A percentile compares a stretch with the other conserved stretches of the same genome.
phyloP scores from a whole-genome alignment of 2,113 vertebrate genomes.

The Catharus bicknelli region DNA sequence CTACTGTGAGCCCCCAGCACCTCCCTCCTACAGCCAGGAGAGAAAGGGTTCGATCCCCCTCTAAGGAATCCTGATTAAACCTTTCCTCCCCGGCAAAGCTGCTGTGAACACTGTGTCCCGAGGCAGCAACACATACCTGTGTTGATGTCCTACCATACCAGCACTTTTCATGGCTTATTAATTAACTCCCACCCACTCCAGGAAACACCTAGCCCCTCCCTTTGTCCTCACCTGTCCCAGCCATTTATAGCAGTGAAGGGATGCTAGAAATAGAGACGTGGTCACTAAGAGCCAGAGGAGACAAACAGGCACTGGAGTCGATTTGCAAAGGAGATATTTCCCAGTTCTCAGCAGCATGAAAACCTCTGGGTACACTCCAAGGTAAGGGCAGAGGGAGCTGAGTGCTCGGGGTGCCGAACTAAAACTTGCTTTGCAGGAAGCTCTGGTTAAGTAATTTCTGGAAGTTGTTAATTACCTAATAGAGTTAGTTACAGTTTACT shows the following conservation, averaged over 20 bases:
- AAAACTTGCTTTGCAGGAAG: not conserved
- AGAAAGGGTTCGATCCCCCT: not conserved
- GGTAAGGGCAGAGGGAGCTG: slow-evolving; percentile 17
- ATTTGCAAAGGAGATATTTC: not conserved
- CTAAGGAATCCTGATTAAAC: not conserved
- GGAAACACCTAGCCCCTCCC: slow-evolving; percentile 22
- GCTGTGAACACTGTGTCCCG: fast-evolving
- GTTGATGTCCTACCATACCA: not conserved
- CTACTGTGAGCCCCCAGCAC: fast-evolving
- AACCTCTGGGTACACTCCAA: not conserved
- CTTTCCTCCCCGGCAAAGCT: not conserved
- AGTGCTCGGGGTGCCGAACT: fast-evolving
- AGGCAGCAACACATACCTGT: not conserved
- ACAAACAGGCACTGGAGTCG: not conserved
- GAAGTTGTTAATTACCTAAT: not conserved
- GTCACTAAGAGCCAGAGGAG: not conserved
- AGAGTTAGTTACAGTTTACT: not conserved
- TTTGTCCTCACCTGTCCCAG: slow-evolving; percentile 13
- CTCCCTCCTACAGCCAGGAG: not conserved
- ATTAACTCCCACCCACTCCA: not conserved
- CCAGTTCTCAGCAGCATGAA: not conserved
- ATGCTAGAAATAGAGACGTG: not conserved
- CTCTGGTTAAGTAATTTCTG: not conserved
- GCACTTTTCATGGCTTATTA: not conserved
- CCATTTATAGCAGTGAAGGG: not conserved